Evolutionary conservation across 2,888 invertebrate genomes (phyloP).

Genomic region (Caenorhabditis uteleia): DNA sequence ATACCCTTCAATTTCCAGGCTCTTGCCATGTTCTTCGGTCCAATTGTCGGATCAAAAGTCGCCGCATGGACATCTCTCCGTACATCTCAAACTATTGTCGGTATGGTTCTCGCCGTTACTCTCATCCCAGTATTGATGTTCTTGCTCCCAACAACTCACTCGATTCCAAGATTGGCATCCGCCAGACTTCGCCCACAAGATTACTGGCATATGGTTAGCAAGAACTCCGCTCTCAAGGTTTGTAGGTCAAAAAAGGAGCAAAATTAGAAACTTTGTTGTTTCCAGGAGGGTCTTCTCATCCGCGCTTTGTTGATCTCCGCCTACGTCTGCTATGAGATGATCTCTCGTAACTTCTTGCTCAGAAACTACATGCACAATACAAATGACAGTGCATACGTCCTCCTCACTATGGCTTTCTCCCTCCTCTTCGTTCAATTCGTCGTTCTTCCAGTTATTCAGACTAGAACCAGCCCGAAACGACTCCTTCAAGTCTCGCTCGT

Average conservation of each 20-base stretch:
- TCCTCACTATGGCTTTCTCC: conserved; percentile 66
- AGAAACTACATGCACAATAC: conserved; percentile 66
- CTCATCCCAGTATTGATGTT: conserved; percentile 64
- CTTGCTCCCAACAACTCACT: conserved; percentile 67
- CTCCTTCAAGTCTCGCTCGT: conserved; percentile 46
- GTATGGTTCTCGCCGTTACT: conserved; percentile 54
- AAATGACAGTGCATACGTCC: conserved; percentile 65
- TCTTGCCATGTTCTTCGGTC: conserved; percentile 62
- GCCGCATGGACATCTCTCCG: conserved; percentile 66
- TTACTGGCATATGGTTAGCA: conserved; percentile 65
- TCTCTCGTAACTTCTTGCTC: conserved; percentile 68
- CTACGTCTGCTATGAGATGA: conserved; percentile 69
- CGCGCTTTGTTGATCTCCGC: conserved; percentile 65
- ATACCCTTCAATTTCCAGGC: conserved; percentile 51
- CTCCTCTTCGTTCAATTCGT: conserved; percentile 64
- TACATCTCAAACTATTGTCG: conserved; percentile 59
- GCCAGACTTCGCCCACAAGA: conserved; percentile 68
- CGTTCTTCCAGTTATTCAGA: conserved; percentile 65
- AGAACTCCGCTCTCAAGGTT: conserved; percentile 50
- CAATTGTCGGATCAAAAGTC: conserved; percentile 63
- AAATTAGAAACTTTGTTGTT: not conserved
- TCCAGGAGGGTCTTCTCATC: conserved; percentile 63
- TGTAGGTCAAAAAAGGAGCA: not conserved
- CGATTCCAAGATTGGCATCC: conserved; percentile 66
- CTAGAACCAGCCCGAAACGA: conserved; percentile 47